Base-by-base conservation (phyloP, 1,140 invertebrate species). In the Heliconius nattereri region DNA sequence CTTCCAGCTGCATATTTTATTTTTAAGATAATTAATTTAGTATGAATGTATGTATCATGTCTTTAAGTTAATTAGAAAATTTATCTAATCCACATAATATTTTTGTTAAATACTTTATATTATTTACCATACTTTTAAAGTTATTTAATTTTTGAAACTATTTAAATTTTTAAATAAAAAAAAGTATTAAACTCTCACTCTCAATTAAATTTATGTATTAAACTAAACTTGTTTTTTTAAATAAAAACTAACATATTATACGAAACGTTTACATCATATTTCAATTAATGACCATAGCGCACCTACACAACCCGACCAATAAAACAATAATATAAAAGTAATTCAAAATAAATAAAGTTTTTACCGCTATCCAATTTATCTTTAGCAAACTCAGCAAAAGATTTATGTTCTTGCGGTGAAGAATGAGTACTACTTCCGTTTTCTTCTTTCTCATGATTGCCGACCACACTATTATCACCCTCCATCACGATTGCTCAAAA, bases 331-430 rank as follows among this genome's bases (percentile, higher is more conserved):
- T 29, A 66, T 13, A 29, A 26, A 57, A 29, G 60, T 66, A n/a
- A n/a, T 60, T 60, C 57, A 60, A 60, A 60, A 60, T 60, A 66
- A 66, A 66, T 66, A 60, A 60, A 66, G 26, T 66, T 66, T 66
- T 90, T 86, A 94, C 93, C 92, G 72, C 93, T 94, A 84, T 94
- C 93, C 71, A 94, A 81, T 81, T 94, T 94, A 82, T 94, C 93
- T 85, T 93, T 94, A 37, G 93, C 93, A 80, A 93, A 92, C 85
- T 94, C 93, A 40, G 93, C 90, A 81, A 94, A 94, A 80, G 92
- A 92, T 78, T 87, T 92, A 81, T 93, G 92, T 85, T 94, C 93
- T 81, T 93, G 91, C 11, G 92, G 93, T 32, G 92, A 91, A 49
- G 93, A 92, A 81, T 93, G 91, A 16, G 92, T 86, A 84, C 93